Conservation (phyloP, 1,140 invertebrate genomes). For the Mya arenaria region DNA sequence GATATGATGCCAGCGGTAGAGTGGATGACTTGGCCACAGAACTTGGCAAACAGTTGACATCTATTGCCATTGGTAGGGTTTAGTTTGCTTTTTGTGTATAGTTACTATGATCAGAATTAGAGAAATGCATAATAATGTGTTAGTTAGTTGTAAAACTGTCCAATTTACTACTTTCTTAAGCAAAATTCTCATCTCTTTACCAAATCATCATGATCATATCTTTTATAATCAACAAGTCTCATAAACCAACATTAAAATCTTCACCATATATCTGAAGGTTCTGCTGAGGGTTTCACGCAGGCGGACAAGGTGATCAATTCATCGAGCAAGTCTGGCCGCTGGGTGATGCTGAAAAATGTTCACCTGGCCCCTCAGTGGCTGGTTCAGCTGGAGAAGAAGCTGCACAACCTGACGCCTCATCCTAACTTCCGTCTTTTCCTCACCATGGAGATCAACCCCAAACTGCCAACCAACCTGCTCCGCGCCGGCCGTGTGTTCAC, state of each 20-base stretch:
- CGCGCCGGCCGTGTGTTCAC: slow-evolving; percentile 98
- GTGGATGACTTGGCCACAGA: slow-evolving; percentile 99
- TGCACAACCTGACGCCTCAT: slow-evolving; percentile 97
- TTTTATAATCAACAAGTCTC: too few relatives aligned
- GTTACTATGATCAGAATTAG: too few relatives aligned
- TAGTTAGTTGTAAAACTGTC: too few relatives aligned
- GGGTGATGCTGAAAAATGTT: slow-evolving; percentile 99
- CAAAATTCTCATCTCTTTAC: too few relatives aligned
- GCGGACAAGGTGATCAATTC: slow-evolving; percentile 98
- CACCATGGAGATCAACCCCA: slow-evolving; percentile 92
- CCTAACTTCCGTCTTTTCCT: slow-evolving; percentile 89
- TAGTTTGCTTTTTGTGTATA: too few relatives aligned
- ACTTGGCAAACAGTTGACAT: slow-evolving; percentile 94
- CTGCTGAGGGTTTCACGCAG: slow-evolving; percentile 99
- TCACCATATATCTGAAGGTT: slow-evolving; percentile 81
- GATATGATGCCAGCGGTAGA: slow-evolving; percentile 97
- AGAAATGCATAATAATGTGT: too few relatives aligned
- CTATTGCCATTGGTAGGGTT: slow-evolving; percentile 97
- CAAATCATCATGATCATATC: too few relatives aligned
- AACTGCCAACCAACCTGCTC: slow-evolving; percentile 95
- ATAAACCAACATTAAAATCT: too few relatives aligned
- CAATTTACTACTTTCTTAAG: too few relatives aligned
- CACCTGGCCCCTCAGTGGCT: slow-evolving; percentile 99
- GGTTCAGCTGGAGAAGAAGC: slow-evolving; percentile 98
- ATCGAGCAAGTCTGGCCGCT: slow-evolving; percentile 97